These are phyloP conservation scores for Agraylea sexmaculata DNA, from an alignment of 1,140 invertebrate genomes.

Conservation along the genomic window DNA sequence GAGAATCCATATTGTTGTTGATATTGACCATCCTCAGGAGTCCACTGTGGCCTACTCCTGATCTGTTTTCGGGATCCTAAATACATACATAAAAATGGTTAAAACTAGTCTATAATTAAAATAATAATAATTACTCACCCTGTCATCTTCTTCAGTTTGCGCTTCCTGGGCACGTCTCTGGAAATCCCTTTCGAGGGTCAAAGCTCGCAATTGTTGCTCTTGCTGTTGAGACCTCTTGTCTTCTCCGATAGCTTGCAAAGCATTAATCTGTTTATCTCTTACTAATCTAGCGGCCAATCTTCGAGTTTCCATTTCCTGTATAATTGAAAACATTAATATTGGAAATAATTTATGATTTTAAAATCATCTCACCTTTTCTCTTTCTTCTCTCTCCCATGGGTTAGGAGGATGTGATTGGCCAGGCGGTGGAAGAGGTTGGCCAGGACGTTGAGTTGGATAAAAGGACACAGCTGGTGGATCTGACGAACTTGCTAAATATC, in stretches of 20 bases:
- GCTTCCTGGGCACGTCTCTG: constrained; percentile 72
- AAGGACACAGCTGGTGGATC: constrained; percentile 66
- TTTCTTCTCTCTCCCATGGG: constrained; percentile 82
- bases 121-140: constrained; percentile 40
- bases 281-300: constrained; percentile 53
- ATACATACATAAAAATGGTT: not conserved
- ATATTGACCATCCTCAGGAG: constrained; percentile 10
- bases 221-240: constrained; percentile 62
- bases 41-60: constrained; percentile 3
- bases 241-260: constrained; percentile 49
- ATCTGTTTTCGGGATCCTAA: not conserved
- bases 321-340: constrained; percentile 11
- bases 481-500: constrained; percentile 54
- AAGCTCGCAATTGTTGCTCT: constrained; percentile 72
- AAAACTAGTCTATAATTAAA: not conserved
- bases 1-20: not conserved
- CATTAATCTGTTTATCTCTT: constrained; percentile 75
- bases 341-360: not conserved
- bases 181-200: constrained; percentile 79
- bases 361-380: constrained; percentile 58
- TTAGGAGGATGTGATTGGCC: constrained; percentile 44
- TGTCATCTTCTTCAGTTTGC: constrained; percentile 65
- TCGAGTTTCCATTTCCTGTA: constrained; percentile 52
- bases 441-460: constrained; percentile 38
- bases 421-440: constrained; percentile 22